Percentiles rank a stretch among this genome's conserved stretches.
Evolutionary conservation across 2,797 vertebrate species (phyloP).

Genomic region (Enteromius thamalakanensis): DNA sequence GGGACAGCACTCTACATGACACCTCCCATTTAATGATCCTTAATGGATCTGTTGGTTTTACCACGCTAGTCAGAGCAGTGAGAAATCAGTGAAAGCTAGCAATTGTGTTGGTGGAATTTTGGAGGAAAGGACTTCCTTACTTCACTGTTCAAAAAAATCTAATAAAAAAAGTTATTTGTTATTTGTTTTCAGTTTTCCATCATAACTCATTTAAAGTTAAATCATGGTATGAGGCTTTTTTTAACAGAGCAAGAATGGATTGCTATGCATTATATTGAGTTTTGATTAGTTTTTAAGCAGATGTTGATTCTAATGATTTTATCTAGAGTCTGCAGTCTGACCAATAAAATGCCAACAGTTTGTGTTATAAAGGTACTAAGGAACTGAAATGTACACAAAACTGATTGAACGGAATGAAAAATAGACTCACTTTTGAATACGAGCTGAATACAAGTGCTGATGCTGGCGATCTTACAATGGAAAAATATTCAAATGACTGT

Average conservation of each 20-base stretch:
- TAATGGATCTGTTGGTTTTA: constrained; percentile 33
- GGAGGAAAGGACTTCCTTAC: neutral
- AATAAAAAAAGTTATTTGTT: too few relatives aligned
- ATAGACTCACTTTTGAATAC: too few relatives aligned
- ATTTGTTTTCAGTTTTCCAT: too few relatives aligned
- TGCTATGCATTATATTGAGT: neutral
- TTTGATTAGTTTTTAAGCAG: neutral
- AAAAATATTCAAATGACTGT: neutral
- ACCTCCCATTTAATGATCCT: constrained; percentile 42
- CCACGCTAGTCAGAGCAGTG: neutral
- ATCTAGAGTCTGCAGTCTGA: neutral
- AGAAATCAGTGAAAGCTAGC: neutral
- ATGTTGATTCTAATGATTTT: neutral
- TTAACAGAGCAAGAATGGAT: neutral
- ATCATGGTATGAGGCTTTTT: neutral
- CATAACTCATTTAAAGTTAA: neutral
- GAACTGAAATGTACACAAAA: neutral
- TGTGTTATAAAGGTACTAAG: neutral
- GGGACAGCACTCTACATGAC: constrained; percentile 5
- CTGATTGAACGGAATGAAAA: neutral
- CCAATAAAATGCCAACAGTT: neutral
- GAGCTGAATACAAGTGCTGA: neutral
- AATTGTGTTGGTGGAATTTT: neutral
- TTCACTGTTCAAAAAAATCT: neutral
- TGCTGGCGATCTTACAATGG: neutral